Evolutionary conservation across 2,888 invertebrate species (phyloP).

Genomic region (Rhodophaea formosa): DNA sequence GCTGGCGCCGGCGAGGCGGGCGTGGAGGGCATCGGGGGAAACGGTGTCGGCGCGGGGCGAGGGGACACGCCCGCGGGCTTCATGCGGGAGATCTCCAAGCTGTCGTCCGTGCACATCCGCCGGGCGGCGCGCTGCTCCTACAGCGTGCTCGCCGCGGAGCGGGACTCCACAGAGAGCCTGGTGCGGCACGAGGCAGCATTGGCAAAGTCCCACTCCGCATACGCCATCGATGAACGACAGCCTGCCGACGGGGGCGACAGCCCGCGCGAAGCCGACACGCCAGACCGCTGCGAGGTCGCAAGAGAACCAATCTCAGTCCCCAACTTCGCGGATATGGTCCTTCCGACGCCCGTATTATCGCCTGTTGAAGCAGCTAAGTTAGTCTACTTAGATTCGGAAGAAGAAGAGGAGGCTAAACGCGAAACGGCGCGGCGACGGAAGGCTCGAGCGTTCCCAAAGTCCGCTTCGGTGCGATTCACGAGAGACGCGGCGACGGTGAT

Average conservation of each 20-base stretch:
- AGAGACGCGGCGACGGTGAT: conserved; percentile 60
- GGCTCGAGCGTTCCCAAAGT: conserved; percentile 49
- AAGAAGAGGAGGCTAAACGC: conserved; percentile 78
- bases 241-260: conserved; percentile 48
- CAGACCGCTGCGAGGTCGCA: conserved; percentile 68
- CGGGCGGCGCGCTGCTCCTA: conserved; percentile 86
- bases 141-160: conserved; percentile 83
- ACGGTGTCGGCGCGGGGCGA: conserved; percentile 33
- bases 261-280: conserved; percentile 53
- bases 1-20: conserved; percentile 67
- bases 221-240: conserved; percentile 73
- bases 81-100: conserved; percentile 84
- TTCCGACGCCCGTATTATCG: conserved; percentile 84
- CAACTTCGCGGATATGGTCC: conserved; percentile 84
- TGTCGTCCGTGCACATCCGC: conserved; percentile 86
- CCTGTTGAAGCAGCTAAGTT: conserved; percentile 85
- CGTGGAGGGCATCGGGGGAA: conserved; percentile 40
- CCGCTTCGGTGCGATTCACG: conserved; percentile 81
- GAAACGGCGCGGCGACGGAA: conserved; percentile 74
- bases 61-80: conserved; percentile 70
- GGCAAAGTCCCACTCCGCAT: conserved; percentile 82
- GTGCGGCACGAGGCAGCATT: conserved; percentile 61
- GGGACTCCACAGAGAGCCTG: conserved; percentile 85
- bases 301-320: conserved; percentile 88
- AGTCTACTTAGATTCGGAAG: conserved; percentile 86